These are phyloP conservation scores for Coelogynopora nodosa DNA, from an alignment of 2,888 invertebrate genomes.

Conservation along the genomic window DNA sequence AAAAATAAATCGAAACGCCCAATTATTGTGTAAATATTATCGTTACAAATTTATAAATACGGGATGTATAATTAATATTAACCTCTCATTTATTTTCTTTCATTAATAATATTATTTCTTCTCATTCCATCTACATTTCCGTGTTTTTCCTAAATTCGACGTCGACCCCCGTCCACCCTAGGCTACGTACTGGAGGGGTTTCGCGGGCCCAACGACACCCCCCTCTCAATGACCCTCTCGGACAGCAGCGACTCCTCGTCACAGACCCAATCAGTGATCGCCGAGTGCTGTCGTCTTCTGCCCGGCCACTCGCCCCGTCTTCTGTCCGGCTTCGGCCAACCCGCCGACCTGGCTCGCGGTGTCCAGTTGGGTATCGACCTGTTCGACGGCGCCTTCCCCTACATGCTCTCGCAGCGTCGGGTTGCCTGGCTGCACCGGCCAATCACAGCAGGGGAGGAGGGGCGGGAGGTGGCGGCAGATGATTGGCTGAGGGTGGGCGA, in stretches of 20 bases:
- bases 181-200: constrained; percentile 10
- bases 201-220: background rate
- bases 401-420: background rate
- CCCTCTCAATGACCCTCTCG: background rate
- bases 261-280: background rate
- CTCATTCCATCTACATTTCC: background rate
- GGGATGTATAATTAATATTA: too few species aligned
- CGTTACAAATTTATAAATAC: too few species aligned
- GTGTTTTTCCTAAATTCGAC: background rate
- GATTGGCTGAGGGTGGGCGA: background rate
- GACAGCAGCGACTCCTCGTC: too few species aligned
- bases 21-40: too few species aligned
- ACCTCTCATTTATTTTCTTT: too few species aligned
- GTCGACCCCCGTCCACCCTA: too few species aligned
- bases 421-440: background rate
- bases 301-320: background rate
- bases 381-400: constrained; percentile 18
- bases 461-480: background rate
- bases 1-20: too few species aligned
- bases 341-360: background rate
- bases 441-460: background rate
- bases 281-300: background rate
- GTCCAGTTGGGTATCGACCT: background rate
- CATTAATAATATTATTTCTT: too few species aligned
- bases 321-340: background rate